Evolutionary conservation across 2,888 invertebrate genomes (phyloP), one percentile per base, ranked within the genome.

Genomic region (Sinopyrophorus schimmeli): DNA sequence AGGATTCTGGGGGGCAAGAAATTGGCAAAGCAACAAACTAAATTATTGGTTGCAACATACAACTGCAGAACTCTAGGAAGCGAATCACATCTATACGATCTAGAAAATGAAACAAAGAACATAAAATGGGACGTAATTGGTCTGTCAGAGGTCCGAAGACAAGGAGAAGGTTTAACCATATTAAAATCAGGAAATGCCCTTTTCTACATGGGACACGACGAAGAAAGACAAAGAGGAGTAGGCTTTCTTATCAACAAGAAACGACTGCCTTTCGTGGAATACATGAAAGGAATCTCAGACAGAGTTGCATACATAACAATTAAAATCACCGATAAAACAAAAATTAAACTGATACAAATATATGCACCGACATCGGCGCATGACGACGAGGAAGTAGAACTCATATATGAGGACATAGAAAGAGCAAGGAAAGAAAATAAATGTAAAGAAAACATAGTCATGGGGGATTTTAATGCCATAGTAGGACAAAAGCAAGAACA

Each of bases 391-490:
- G 26, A 26, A 14, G 5, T 28, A 5, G 15, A 28, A 28, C 5
- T 5, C 11, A 7, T 28, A 5, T 5, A 28, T 28, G 15, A 28
- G n/a, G 15, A 28, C 4, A 28, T 28, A 11, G 14, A 4, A n/a
- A 6, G 5, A 14, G 15, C 7, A 6, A 6, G 11, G 14, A 28
- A 28, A 6, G 30, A 28, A 11, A n/a, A 28, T 5, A 26, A n/a
- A 26, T 6, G 26, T 26, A 26, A 6, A n/a, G 7, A 26, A 4
- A 26, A 4, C 4, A 4, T 26, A 6, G 9, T 26, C 4, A 26
- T 26, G 9, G 26, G 26, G 5, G 26, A 26, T 26, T 26, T 26
- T 10, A 26, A 26, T 26, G 26, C 26, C 4, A 26, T 6, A 26
- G 4, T 26, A 9, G 26, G 26, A 26, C 9, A 10, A 5, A 6